phyloP scores from a whole-genome alignment of 2,888 invertebrate genomes.

The Hermodice carunculata region DNA sequence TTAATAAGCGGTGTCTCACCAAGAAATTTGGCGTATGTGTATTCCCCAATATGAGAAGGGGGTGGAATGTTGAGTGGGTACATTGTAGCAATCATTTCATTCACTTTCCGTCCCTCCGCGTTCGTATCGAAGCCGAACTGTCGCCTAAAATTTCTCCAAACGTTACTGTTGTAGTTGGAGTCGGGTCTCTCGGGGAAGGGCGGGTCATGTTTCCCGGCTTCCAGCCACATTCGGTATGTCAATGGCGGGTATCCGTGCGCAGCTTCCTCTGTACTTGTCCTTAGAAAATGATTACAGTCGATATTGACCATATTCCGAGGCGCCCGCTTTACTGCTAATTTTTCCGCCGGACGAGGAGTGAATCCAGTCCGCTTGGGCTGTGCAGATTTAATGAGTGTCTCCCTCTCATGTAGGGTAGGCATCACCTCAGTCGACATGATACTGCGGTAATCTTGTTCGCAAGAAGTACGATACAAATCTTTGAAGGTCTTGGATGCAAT shows the following conservation, averaged over 20 bases:
- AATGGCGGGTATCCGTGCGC: conserved; percentile 22
- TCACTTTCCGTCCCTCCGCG: conserved; percentile 57
- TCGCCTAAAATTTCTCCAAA: conserved; percentile 67
- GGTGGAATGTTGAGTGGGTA: conserved; percentile 67
- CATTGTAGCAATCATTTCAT: conserved; percentile 64
- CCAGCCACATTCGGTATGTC: conserved; percentile 62
- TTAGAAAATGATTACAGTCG: conserved; percentile 63
- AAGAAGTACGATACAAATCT: too few species aligned
- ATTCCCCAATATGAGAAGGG: conserved; percentile 62
- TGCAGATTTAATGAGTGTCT: conserved; percentile 49
- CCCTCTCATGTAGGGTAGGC: conserved; percentile 57
- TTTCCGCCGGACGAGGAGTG: conserved; percentile 58
- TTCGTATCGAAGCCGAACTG: conserved; percentile 57
- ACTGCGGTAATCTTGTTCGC: too few species aligned
- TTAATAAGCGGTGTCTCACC: conserved; percentile 60
- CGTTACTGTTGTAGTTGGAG: conserved; percentile 64
- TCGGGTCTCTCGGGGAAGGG: conserved; percentile 58
- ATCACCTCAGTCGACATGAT: neutral
- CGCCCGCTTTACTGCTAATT: conserved; percentile 47
- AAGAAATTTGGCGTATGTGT: conserved; percentile 65
- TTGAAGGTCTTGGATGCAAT: too few species aligned
- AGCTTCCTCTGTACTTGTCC: conserved; percentile 35
- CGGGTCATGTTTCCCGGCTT: conserved; percentile 65
- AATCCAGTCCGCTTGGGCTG: conserved; percentile 58
- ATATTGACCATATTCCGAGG: conserved; percentile 60